Evolutionary conservation across 2,888 invertebrate genomes (phyloP).

Genomic region (Rhaphigaster nebulosa): DNA sequence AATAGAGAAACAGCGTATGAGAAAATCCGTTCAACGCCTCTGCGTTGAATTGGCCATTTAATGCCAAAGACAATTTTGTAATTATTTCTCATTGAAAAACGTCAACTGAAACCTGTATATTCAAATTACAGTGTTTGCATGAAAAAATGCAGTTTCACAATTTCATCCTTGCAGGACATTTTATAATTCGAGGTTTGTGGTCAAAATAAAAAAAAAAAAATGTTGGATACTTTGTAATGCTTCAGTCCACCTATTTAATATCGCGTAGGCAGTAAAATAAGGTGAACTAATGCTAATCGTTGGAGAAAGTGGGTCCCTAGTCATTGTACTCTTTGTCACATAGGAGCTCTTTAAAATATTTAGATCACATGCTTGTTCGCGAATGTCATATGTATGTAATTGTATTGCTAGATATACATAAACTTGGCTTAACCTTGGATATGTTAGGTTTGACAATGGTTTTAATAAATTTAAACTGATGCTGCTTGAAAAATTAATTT

Average conservation of each 20-base stretch:
- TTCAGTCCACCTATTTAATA: neutral
- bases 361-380: neutral
- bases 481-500: too few species aligned
- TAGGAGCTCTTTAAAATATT: conserved; percentile 34
- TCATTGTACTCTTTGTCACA: conserved; percentile 35
- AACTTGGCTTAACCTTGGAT: too few species aligned
- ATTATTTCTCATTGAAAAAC: neutral
- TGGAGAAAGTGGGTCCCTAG: conserved; percentile 44
- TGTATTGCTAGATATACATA: too few species aligned
- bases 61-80: neutral
- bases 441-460: too few species aligned
- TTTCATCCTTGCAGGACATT: neutral
- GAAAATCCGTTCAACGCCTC: too few species aligned
- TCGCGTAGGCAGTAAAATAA: neutral
- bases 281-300: conserved; percentile 24
- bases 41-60: too few species aligned
- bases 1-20: too few species aligned
- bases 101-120: neutral
- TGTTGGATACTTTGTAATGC: neutral
- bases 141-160: neutral
- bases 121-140: neutral
- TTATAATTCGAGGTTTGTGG: neutral
- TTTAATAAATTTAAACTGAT: too few species aligned
- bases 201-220: neutral
- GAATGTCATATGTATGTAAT: neutral